Conservation (phyloP, 1,140 invertebrate species). For the Camponotus pennsylvanicus region DNA sequence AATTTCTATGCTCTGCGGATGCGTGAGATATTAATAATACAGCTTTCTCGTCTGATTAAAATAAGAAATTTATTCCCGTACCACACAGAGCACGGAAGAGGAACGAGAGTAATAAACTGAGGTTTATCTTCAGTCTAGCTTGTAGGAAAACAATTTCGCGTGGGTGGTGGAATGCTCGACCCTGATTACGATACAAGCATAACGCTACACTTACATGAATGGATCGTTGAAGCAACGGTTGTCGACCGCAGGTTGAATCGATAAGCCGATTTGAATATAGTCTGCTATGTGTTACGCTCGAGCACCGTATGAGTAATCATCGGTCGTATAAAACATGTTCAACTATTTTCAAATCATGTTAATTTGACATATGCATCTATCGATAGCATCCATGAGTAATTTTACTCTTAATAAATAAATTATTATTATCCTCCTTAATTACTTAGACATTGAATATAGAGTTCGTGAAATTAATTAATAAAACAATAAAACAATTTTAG, state of each 20-base stretch:
- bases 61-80: constrained; percentile 48
- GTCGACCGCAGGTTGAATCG: constrained; percentile 68
- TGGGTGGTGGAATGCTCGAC: constrained; percentile 65
- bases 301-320: constrained; percentile 3
- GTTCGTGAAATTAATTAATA: neutral
- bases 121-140: constrained; percentile 60
- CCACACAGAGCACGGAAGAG: constrained; percentile 8
- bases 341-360: constrained; percentile 67
- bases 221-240: constrained; percentile 69
- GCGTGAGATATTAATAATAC: constrained; percentile 32
- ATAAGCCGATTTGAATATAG: constrained; percentile 74
- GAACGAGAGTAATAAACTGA: constrained; percentile 52
- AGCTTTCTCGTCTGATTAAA: constrained; percentile 38
- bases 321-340: constrained; percentile 15
- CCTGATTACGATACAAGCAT: constrained; percentile 71
- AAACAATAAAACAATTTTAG: neutral
- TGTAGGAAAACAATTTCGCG: constrained; percentile 67
- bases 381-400: neutral
- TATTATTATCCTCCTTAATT: neutral
- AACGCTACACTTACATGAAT: constrained; percentile 72
- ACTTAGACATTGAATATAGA: neutral
- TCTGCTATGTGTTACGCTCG: constrained; percentile 49
- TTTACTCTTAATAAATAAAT: neutral
- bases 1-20: neutral
- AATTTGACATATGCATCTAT: constrained; percentile 58